These are phyloP conservation scores for Phodopus roborovskii DNA, from an alignment of 2,113 vertebrate species.

Conservation along the genomic window DNA sequence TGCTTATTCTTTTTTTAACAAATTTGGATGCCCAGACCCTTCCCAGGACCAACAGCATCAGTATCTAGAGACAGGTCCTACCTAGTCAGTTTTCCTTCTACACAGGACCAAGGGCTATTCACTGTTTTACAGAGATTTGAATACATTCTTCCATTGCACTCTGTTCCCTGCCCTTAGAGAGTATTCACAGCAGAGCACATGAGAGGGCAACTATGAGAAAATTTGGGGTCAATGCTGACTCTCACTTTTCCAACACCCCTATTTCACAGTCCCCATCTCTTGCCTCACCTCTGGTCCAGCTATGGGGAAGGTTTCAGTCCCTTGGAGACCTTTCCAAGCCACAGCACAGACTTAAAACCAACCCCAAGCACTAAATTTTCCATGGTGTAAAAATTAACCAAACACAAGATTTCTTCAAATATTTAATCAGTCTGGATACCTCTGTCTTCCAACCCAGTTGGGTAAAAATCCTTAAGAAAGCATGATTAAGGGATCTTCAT, in stretches of 20 bases:
- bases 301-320: background rate
- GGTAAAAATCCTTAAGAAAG: slow-evolving; percentile 65
- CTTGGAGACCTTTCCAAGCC: background rate
- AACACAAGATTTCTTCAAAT: slow-evolving; percentile 73
- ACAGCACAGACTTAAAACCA: background rate
- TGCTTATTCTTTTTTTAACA: background rate
- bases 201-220: background rate
- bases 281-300: background rate
- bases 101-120: background rate
- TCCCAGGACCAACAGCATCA: background rate
- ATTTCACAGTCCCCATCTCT: background rate
- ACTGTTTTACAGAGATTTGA: background rate
- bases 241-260: background rate
- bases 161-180: background rate
- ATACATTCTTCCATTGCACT: background rate
- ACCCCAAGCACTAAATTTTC: background rate
- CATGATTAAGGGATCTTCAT: slow-evolving; percentile 26
- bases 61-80: background rate
- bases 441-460: slow-evolving; percentile 67
- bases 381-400: slow-evolving; percentile 52
- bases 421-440: slow-evolving; percentile 76
- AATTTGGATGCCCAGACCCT: background rate
- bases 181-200: background rate
- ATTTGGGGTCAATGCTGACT: background rate
- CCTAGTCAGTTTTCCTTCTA: background rate